Conservation (phyloP, 1,140 invertebrate genomes). For the Drosophila burlai region DNA sequence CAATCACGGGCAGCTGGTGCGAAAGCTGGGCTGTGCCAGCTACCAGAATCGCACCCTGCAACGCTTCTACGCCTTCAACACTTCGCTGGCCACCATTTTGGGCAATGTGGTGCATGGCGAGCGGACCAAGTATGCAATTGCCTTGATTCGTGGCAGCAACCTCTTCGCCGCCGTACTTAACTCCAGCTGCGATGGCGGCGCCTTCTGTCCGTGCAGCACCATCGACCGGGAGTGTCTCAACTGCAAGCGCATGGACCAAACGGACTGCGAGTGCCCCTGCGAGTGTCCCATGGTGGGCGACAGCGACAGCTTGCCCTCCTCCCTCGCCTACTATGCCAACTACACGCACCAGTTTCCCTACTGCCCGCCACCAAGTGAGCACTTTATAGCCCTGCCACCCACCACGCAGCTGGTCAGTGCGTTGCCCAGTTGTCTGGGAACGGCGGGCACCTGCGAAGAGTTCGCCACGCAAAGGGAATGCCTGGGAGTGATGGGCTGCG, state of each 20-base stretch:
- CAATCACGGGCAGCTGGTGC: conserved; percentile 92
- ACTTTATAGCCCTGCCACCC: conserved; percentile 73
- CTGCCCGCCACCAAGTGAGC: conserved; percentile 76
- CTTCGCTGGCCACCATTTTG: conserved; percentile 90
- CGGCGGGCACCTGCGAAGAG: conserved; percentile 89
- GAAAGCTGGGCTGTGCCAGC: conserved; percentile 93
- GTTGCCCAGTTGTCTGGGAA: conserved; percentile 87
- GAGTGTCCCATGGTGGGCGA: conserved; percentile 91
- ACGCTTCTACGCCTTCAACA: conserved; percentile 93
- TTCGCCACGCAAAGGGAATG: conserved; percentile 91
- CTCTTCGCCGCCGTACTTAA: conserved; percentile 95
- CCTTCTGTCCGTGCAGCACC: conserved; percentile 97
- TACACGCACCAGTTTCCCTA: conserved; percentile 78
- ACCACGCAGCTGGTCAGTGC: conserved; percentile 48
- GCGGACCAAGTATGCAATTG: conserved; percentile 95
- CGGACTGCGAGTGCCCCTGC: conserved; percentile 97
- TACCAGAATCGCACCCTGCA: conserved; percentile 91
- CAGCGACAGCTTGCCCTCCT: conserved; percentile 20
- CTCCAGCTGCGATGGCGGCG: conserved; percentile 89
- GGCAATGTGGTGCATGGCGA: conserved; percentile 95
- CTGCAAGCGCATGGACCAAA: conserved; percentile 97
- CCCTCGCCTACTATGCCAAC: conserved; percentile 62
- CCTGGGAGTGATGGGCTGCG: conserved; percentile 94
- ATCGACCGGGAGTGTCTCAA: conserved; percentile 95
- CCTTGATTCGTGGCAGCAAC: conserved; percentile 93